Evolutionary conservation across 2,888 invertebrate genomes (phyloP).

Genomic region (Scaptomyza caliginosa): DNA sequence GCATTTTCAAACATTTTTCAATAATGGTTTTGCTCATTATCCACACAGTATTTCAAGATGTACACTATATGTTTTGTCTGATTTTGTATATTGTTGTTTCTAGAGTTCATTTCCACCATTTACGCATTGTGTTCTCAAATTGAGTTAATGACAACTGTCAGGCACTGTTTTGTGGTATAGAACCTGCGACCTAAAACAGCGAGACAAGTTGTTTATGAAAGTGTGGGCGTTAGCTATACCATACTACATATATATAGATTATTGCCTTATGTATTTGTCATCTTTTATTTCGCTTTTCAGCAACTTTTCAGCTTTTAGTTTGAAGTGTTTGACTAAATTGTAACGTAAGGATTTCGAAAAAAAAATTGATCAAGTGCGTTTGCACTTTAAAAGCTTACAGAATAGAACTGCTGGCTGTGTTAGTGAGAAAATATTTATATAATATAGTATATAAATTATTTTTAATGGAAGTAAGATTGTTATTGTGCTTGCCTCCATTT

Average conservation of each 20-base stretch:
- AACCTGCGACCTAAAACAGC: constrained; percentile 35
- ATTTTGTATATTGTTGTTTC: constrained; percentile 16
- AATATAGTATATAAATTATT: constrained; percentile 40
- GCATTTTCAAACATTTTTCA: constrained; percentile 25
- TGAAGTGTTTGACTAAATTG: no score
- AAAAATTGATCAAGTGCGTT: neutral
- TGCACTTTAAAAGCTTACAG: neutral
- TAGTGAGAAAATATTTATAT: constrained; percentile 25
- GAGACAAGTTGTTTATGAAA: constrained; percentile 52
- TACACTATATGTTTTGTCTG: constrained; percentile 3
- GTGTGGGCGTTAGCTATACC: constrained; percentile 22
- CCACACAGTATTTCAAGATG: constrained; percentile 13
- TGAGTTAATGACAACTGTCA: constrained; percentile 74
- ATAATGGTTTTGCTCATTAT: constrained; percentile 57
- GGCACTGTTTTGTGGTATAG: constrained; percentile 32
- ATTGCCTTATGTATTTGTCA: constrained; percentile 15
- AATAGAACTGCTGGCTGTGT: neutral
- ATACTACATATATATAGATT: constrained; percentile 2
- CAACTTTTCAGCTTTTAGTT: constrained; percentile 1
- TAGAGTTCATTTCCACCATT: constrained; percentile 37
- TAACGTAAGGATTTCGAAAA: no score
- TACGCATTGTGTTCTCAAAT: constrained; percentile 66
- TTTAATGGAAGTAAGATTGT: constrained; percentile 56
- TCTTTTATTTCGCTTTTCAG: constrained; percentile 1
- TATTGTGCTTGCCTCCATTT: constrained; percentile 38